Evolutionary conservation across 2,113 vertebrate species (phyloP), one percentile per base, ranked within the genome.

Genomic region (Archilochus colubris): DNA sequence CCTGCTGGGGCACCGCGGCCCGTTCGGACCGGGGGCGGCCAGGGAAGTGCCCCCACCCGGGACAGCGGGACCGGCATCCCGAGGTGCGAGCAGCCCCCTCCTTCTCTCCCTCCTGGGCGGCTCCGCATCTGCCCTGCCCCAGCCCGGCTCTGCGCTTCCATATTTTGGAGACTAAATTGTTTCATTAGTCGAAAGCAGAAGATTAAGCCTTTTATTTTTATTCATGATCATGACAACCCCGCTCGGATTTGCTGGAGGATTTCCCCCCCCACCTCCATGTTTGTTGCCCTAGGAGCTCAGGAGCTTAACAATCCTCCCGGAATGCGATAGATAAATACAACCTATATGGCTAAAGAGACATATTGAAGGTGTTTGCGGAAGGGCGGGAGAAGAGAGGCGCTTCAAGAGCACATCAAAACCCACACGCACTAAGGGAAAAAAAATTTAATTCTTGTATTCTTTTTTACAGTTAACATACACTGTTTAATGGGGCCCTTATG

Each of bases 261-360:
- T 38, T 67, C 68, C 58, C 63, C 25, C 36, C 22, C 53, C 40
- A 40, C 14, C 36, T n/a, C 70, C 40, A 2, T 46, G 70, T 84
- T 92, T 81, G 82, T 91, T 95, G 95, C 93, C 93, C 79, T 62
- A 80, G 95, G 88, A 95, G 91, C 82, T 90, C 85, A n/a, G 77
- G 95, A 88, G 87, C 54, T 70, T 82, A 82, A 68, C 75, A 43
- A n/a, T 86, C 81, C 85, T 94, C 68, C 63, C 88, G 93, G 94
- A 95, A 96, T 73, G 93, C 57, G 70, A 46, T 40, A 55, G 86
- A 92, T 77, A 95, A 96, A 96, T 78, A 88, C 61, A 16, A 27
- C 63, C 50, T 38, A 6, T 46, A 22, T 17, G 1, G 79, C 55
- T 76, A 36, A 85, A 95, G 81, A 38, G 64, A 83, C 43, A 79